Conservation (phyloP, 23 tunicate species). For the Ascidia mentula region DNA sequence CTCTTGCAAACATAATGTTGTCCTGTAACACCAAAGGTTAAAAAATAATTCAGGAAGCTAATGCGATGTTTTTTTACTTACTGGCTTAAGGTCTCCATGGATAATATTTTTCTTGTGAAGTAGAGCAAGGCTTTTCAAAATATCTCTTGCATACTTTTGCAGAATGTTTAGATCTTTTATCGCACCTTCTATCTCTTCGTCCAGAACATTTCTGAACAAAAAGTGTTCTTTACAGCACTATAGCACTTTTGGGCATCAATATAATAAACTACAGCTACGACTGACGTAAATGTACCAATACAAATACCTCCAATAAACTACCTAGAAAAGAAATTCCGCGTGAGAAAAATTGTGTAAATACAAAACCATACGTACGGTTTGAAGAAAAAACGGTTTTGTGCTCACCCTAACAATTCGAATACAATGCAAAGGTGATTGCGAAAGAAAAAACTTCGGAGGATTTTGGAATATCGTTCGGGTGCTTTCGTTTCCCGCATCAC, state of each 20-base stretch:
- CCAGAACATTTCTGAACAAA: conserved; percentile 28
- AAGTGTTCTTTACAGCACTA: too few species aligned
- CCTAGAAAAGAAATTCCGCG: too few species aligned
- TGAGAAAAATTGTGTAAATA: too few species aligned
- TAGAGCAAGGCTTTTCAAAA: conserved; percentile 48
- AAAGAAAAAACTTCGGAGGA: conserved; percentile 76
- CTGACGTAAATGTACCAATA: too few species aligned
- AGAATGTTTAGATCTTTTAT: conserved; percentile 35
- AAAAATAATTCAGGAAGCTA: too few species aligned
- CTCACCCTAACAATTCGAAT: conserved; percentile 90
- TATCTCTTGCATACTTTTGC: conserved; percentile 54
- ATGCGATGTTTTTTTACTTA: conserved; percentile 20
- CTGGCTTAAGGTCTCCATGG: conserved; percentile 98
- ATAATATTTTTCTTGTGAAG: conserved; percentile 68
- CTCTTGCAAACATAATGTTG: conserved; percentile 64
- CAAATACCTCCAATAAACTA: too few species aligned
- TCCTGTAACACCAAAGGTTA: too few species aligned
- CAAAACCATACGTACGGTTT: too few species aligned
- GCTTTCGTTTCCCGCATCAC: conserved; percentile 35
- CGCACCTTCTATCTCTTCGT: conserved; percentile 29
- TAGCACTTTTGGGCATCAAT: too few species aligned
- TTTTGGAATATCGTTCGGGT: conserved; percentile 43
- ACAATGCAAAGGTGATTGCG: conserved; percentile 94
- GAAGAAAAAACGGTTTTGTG: too few species aligned
- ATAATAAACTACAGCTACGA: too few species aligned